Evolutionary conservation across 2,113 vertebrate species (phyloP).

Genomic region (Clinocottus analis): DNA sequence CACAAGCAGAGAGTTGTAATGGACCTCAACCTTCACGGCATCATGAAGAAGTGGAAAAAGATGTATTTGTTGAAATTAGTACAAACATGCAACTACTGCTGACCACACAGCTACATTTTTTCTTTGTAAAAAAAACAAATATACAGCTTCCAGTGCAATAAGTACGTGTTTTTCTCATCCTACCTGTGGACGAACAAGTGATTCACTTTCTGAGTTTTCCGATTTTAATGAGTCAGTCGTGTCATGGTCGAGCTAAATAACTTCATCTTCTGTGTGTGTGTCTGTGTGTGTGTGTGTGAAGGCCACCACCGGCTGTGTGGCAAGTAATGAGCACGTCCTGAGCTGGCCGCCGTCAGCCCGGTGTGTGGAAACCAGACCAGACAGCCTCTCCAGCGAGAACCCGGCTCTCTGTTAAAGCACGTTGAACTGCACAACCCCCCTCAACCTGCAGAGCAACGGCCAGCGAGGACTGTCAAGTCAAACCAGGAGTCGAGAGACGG

Average conservation of each 20-base stretch:
- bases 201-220: slow-evolving; percentile 37
- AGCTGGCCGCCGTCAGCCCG: slow-evolving; percentile 31
- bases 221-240: slow-evolving; percentile 59
- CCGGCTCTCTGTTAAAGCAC: slow-evolving; percentile 46
- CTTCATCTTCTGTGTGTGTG: slow-evolving; percentile 15
- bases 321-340: slow-evolving; percentile 55
- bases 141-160: slow-evolving; percentile 11
- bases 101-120: background rate
- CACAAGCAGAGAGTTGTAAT: background rate
- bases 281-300: background rate
- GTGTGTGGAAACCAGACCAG: slow-evolving; percentile 36
- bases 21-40: background rate
- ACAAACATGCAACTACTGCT: too few species aligned
- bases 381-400: slow-evolving; percentile 28
- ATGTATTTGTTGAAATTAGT: background rate
- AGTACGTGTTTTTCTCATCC: slow-evolving; percentile 3
- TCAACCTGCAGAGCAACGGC: slow-evolving; percentile 46
- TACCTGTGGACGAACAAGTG: slow-evolving; percentile 29
- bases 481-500: slow-evolving; percentile 48
- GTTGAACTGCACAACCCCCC: slow-evolving; percentile 54
- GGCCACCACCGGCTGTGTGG: slow-evolving; percentile 31
- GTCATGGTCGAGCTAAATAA: slow-evolving; percentile 44
- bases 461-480: slow-evolving; percentile 44
- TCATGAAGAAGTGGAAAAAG: background rate
- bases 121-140: slow-evolving; percentile 29